phyloP scores from a whole-genome alignment of 2,888 invertebrate species.

The Apoderus coryli region DNA sequence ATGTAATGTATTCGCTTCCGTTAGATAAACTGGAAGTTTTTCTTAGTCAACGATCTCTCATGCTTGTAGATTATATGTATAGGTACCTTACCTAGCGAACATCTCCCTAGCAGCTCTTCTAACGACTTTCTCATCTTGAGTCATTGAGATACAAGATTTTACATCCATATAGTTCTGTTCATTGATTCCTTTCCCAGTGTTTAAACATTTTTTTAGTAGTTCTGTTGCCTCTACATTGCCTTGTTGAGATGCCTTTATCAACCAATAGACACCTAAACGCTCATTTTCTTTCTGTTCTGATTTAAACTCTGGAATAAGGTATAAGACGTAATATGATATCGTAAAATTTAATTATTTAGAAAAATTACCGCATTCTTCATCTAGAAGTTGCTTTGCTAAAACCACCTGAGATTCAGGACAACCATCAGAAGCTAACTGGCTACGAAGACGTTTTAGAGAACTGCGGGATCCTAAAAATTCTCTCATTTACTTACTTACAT shows the following conservation, averaged over 20 bases:
- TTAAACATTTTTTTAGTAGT: conserved; percentile 58
- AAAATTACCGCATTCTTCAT: conserved; percentile 57
- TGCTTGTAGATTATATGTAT: background rate
- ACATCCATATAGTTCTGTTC: conserved; percentile 61
- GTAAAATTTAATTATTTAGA: no score
- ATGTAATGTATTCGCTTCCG: conserved; percentile 76
- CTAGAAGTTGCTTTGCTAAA: conserved; percentile 67
- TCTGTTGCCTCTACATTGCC: conserved; percentile 79
- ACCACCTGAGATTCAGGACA: conserved; percentile 82
- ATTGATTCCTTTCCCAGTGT: conserved; percentile 57
- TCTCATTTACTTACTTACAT: no score
- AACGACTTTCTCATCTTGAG: conserved; percentile 74
- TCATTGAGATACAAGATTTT: conserved; percentile 66
- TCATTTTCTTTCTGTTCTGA: conserved; percentile 61
- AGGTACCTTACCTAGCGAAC: conserved; percentile 57
- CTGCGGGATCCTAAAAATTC: conserved; percentile 52
- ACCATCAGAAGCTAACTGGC: conserved; percentile 74
- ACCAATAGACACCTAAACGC: conserved; percentile 74
- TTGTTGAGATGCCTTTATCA: conserved; percentile 85
- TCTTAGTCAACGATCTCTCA: background rate
- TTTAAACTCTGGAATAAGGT: conserved; percentile 30
- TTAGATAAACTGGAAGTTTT: conserved; percentile 51
- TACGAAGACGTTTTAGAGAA: conserved; percentile 46
- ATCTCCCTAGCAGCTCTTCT: conserved; percentile 76
- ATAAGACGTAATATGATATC: no score